A percentile compares a stretch with the other conserved stretches of the same genome.
phyloP scores from a whole-genome alignment of 2,113 vertebrate species.

The Pteronura brasiliensis region DNA sequence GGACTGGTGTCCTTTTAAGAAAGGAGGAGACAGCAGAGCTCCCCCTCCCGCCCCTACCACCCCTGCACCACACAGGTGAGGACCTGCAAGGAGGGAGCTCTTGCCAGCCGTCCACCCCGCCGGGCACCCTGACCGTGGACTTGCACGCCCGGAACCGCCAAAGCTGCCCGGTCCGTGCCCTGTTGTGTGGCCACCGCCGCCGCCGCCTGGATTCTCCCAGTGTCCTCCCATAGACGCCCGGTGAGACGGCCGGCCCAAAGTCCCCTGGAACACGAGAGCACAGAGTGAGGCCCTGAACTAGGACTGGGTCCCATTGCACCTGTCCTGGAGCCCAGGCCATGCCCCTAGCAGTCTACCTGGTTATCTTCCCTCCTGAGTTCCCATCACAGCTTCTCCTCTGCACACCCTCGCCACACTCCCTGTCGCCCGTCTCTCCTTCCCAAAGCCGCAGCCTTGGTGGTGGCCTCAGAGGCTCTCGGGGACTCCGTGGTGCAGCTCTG shows the following conservation, averaged over 20 bases:
- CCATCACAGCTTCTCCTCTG: neutral
- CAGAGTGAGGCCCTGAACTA: neutral
- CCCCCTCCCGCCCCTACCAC: too few species aligned
- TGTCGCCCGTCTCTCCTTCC: neutral
- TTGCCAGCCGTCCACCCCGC: neutral
- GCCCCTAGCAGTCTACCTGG: neutral
- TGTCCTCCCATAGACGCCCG: neutral
- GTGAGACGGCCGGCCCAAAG: too few species aligned
- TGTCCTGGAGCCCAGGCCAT: neutral
- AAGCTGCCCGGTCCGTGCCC: neutral
- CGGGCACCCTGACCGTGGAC: neutral
- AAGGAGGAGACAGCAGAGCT: neutral
- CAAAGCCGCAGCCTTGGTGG: neutral
- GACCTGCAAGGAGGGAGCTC: neutral
- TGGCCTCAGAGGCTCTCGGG: fast-evolving
- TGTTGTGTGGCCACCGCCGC: neutral
- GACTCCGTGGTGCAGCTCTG: neutral
- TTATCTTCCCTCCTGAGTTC: neutral
- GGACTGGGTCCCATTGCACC: neutral
- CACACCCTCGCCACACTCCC: neutral
- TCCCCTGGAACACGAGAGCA: neutral
- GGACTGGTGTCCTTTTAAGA: neutral
- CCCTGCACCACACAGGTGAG: too few species aligned
- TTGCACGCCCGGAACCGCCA: too few species aligned
- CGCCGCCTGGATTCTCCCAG: neutral